A percentile compares a stretch with the other conserved stretches of the same genome.
Evolutionary conservation across 2,888 invertebrate species (phyloP).

Genomic region (Lampropteryx suffumata): DNA sequence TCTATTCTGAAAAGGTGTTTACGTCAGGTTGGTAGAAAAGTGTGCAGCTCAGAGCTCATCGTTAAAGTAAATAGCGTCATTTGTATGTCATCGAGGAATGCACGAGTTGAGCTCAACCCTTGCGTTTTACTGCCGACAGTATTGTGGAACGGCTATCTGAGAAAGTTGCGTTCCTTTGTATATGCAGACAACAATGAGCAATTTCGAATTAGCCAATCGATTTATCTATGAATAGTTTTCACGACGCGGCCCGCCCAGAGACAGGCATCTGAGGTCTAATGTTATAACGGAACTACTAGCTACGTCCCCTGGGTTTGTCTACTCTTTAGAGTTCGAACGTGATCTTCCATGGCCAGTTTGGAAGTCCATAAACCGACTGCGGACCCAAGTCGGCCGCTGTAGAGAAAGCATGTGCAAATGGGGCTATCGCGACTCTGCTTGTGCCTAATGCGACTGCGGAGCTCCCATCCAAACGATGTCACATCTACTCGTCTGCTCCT

Average conservation of each 20-base stretch:
- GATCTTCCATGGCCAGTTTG: too few relatives aligned
- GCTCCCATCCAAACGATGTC: too few relatives aligned
- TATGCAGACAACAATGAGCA: slow-evolving; percentile 76
- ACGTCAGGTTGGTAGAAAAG: not conserved
- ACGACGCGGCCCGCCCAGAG: slow-evolving; percentile 54
- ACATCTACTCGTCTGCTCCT: too few relatives aligned
- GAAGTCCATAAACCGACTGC: too few relatives aligned
- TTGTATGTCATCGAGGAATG: slow-evolving; percentile 26
- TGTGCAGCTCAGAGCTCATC: not conserved
- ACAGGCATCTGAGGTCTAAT: not conserved
- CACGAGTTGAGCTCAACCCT: slow-evolving; percentile 2
- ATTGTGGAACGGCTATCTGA: slow-evolving; percentile 67
- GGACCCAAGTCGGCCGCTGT: too few relatives aligned
- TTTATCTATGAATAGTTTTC: slow-evolving; percentile 74
- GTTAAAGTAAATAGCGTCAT: slow-evolving; percentile 9
- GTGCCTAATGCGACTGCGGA: too few relatives aligned
- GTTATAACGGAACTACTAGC: too few relatives aligned
- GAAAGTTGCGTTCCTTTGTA: slow-evolving; percentile 76
- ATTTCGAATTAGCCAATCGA: slow-evolving; percentile 79
- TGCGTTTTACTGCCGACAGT: slow-evolving; percentile 41
- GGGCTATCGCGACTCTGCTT: too few relatives aligned
- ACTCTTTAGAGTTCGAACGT: too few relatives aligned
- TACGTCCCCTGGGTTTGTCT: too few relatives aligned
- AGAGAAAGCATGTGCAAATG: too few relatives aligned
- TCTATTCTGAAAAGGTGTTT: too few relatives aligned